These are phyloP conservation scores for Oryzias sinensis DNA, from an alignment of 2,797 vertebrate genomes.

Conservation along the genomic window DNA sequence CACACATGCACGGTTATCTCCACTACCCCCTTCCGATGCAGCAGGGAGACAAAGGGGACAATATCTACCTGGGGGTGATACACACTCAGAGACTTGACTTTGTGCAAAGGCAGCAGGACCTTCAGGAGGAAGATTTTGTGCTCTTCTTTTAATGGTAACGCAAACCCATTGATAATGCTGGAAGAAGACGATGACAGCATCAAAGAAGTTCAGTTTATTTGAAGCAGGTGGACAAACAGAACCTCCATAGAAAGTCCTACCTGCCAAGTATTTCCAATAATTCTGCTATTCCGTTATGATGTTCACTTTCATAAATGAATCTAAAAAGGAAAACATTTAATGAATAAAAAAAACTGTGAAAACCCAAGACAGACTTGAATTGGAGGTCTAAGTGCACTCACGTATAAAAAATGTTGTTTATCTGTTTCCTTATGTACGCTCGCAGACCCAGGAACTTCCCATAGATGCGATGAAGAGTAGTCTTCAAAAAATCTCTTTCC, in stretches of 20 bases:
- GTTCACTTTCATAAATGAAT: slow-evolving; percentile 99
- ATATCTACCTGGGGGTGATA: slow-evolving; percentile 93
- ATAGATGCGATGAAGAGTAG: slow-evolving; percentile 98
- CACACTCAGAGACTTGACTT: slow-evolving; percentile 98
- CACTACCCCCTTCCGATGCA: not conserved
- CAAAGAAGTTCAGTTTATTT: not conserved
- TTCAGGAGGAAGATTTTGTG: slow-evolving; percentile 99
- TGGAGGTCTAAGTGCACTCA: slow-evolving; percentile 63
- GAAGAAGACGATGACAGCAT: not conserved
- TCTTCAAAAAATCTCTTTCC: slow-evolving; percentile 98
- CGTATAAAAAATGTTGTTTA: slow-evolving; percentile 99
- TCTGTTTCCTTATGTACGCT: slow-evolving; percentile 99
- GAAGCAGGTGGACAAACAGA: not conserved
- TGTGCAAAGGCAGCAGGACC: slow-evolving; percentile 96
- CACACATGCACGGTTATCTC: not conserved
- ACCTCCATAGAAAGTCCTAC: slow-evolving; percentile 63
- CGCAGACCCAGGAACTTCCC: slow-evolving; percentile 98
- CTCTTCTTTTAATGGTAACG: slow-evolving; percentile 98
- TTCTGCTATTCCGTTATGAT: slow-evolving; percentile 99
- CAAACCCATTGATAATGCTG: slow-evolving; percentile 99
- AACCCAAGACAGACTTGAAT: not conserved
- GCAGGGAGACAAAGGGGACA: not conserved
- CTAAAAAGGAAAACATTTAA: slow-evolving; percentile 64
- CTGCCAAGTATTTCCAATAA: slow-evolving; percentile 99
- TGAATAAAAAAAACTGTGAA: not conserved